These are phyloP conservation scores for Orthonyx spaldingii DNA, from an alignment of 2,113 vertebrate genomes.

Conservation along the genomic window DNA sequence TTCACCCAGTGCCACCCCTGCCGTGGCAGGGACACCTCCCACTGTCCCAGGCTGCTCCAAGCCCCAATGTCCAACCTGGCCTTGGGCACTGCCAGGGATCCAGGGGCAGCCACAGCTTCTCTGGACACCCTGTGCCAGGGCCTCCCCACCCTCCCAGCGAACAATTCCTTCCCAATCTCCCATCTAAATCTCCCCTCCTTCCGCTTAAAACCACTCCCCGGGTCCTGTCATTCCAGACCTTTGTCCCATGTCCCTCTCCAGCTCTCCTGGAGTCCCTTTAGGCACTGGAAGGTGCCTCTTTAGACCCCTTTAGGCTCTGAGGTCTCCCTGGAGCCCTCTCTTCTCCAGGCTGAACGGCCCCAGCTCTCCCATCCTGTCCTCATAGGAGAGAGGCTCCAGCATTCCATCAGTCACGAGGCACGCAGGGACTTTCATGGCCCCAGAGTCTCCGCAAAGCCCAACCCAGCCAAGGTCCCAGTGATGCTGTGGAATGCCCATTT, in stretches of 20 bases:
- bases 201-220: neutral
- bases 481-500: too few relatives aligned
- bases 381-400: neutral
- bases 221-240: neutral
- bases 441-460: neutral
- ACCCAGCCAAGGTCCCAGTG: too few relatives aligned
- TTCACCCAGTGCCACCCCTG: rapidly evolving
- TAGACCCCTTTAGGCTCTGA: too few relatives aligned
- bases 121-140: rapidly evolving
- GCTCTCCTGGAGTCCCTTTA: neutral
- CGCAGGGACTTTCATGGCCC: neutral
- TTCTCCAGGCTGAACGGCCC: rapidly evolving
- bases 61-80: neutral
- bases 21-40: neutral
- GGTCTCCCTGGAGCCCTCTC: rapidly evolving
- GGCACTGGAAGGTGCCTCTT: rapidly evolving
- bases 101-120: neutral
- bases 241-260: neutral
- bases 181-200: rapidly evolving
- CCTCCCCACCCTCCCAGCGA: rapidly evolving
- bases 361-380: neutral
- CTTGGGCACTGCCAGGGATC: neutral
- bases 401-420: rapidly evolving
- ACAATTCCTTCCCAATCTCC: neutral
- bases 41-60: neutral